Evolutionary conservation across 2,888 invertebrate genomes (phyloP), one percentile per base, ranked within the genome.

Genomic region (Oligia strigilis): DNA sequence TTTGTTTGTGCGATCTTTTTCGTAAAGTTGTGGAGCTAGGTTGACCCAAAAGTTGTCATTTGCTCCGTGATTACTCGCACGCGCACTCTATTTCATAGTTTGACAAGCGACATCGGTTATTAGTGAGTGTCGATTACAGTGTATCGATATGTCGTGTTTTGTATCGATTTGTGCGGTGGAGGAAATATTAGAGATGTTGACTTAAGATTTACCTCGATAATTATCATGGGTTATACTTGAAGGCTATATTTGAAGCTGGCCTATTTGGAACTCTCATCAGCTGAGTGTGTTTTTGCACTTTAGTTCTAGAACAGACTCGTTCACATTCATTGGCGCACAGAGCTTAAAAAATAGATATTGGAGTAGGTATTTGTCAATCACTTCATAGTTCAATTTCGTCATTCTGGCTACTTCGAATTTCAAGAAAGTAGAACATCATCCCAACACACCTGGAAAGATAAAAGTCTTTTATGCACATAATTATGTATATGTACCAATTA

Each of bases 11-110:
- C 72, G 66, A 75, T 46, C 67, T 71, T 90, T 90, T 88, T 64
- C 46, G 36, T 80, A 86, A 85, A 73, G 81, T 89, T 88, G 92
- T 86, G 67, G 66, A 81, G 81, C 85, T 79, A 71, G 87, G 82
- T 88, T 95, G 96, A 96, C 95, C 96, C 95, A 93, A 95, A 96
- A 96, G 94, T 95, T 95, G 94, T 95, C 95, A 95, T 96, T 95
- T 96, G 94, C 94, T 93, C 92, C 90, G 92, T 95, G 96, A 96
- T 96, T 96, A 94, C 95, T 95, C 93, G 78, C 88, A 91, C 87
- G 90, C 92, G 91, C 89, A 91, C 89, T 91, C 89, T 88, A 92
- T 92, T 91, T 91, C 91, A 89, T 91, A 91, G 90, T 92, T 86
- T 94, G 95, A 95, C 95, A 95, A 90, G 91, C 90, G 92, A 94